Evolutionary conservation across 1,140 invertebrate genomes (phyloP), one percentile per base, ranked within the genome.

Genomic region (Thereuonema tuberculata): DNA sequence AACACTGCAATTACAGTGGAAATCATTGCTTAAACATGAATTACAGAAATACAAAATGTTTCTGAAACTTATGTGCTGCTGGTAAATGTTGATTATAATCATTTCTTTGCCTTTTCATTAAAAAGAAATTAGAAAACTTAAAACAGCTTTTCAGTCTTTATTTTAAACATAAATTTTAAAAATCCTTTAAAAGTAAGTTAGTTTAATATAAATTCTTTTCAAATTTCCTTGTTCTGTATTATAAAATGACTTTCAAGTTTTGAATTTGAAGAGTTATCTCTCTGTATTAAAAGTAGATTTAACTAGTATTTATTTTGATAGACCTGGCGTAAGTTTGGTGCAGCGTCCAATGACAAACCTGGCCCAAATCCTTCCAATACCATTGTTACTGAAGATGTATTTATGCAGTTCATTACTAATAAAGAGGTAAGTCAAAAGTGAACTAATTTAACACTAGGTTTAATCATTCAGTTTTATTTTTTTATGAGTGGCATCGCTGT

Each of bases 331-430:
- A 98, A 98, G 73, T 98, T 93, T 79, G 95, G 95, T 29, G 84
- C 86, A 60, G 93, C 91, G 3, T 80, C 80, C 24, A 81, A 82
- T 69, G 95, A 98, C 70, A 87, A 91, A 64, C 89, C 91, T 3
- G 95, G 95, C 1, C 94, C 94, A 0, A 95, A 98, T 74, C 89
- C 94, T 24, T 84, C 93, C 0, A 99, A 93, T 0, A 99, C 96
- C 1, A 86, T 94, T 69, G 85, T 92, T 1, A 85, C 86, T 62
- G 96, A 99, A 80, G 94, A 98, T 76, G 88, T 98, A 3, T 87
- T 84, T 64, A 94, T 99, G 89, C 91, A 80, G 66, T 82, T 79
- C 70, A 69, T 60, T 47, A 60, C 2, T 43, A 73, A 70, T 60
- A 74, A 72, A 64, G 76, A 77, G 63, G 75, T 74, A 65, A 62